phyloP scores from a whole-genome alignment of 2,888 invertebrate genomes.

The Rotaria socialis region DNA sequence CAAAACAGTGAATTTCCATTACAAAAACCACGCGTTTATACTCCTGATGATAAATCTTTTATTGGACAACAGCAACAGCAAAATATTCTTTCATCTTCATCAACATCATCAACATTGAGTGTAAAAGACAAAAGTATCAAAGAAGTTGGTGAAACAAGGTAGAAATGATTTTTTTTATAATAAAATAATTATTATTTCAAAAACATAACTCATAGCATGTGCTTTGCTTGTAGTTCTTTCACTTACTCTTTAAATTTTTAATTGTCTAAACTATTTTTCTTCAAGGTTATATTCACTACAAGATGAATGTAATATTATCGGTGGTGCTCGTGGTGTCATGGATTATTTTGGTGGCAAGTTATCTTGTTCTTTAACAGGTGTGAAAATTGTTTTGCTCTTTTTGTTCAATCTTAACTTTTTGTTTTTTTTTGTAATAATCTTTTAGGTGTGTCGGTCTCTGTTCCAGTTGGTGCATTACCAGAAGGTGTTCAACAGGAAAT shows the following conservation, averaged over 20 bases:
- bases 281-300: background rate
- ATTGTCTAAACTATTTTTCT: background rate
- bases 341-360: constrained; percentile 7
- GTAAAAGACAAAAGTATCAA: constrained; percentile 9
- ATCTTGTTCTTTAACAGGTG: background rate
- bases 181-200: too few relatives aligned
- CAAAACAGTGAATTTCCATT: background rate
- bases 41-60: background rate
- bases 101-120: background rate
- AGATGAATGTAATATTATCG: background rate
- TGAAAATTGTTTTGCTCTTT: background rate
- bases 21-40: constrained; percentile 29
- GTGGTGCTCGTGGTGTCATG: background rate
- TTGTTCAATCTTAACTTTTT: background rate
- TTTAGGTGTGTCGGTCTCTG: constrained; percentile 73
- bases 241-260: background rate
- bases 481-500: constrained; percentile 79
- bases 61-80: background rate
- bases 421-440: background rate
- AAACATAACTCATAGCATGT: background rate
- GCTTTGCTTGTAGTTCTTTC: background rate
- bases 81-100: background rate
- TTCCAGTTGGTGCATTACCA: constrained; percentile 80
- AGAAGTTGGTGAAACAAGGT: background rate
- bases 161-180: background rate